phyloP scores from a whole-genome alignment of 2,797 vertebrate genomes.

The Thalassophryne amazonica region DNA sequence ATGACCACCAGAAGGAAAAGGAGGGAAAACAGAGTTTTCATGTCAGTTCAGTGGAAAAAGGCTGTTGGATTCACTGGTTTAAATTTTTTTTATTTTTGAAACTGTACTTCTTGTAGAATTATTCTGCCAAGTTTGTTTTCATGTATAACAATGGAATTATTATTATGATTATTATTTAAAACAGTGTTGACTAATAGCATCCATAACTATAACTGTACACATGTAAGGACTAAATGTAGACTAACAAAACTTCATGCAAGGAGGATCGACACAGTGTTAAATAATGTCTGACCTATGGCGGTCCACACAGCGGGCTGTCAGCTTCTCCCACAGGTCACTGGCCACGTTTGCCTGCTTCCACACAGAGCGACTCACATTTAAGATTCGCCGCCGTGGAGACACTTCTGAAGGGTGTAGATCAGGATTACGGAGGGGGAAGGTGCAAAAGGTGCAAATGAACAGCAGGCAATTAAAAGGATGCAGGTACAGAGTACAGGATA shows the following conservation, averaged over 20 bases:
- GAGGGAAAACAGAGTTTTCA: too few relatives aligned
- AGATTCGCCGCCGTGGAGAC: conserved; percentile 87
- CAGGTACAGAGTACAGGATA: neutral
- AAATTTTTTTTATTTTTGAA: too few relatives aligned
- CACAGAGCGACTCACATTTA: conserved; percentile 93
- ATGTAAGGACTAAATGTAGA: too few relatives aligned
- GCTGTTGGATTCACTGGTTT: too few relatives aligned
- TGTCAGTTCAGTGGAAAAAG: too few relatives aligned
- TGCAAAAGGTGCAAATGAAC: neutral
- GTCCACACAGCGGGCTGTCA: conserved; percentile 92
- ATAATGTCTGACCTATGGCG: conserved; percentile 79
- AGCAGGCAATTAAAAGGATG: neutral
- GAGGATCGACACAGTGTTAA: neutral
- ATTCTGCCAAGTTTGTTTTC: too few relatives aligned
- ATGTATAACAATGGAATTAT: too few relatives aligned
- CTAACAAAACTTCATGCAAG: neutral
- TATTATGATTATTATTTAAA: too few relatives aligned
- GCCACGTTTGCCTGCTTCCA: conserved; percentile 97
- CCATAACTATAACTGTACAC: too few relatives aligned
- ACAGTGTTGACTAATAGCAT: too few relatives aligned
- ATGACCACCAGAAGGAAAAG: too few relatives aligned
- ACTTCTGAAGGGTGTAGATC: conserved; percentile 74
- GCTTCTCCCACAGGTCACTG: conserved; percentile 96
- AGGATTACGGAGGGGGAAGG: neutral
- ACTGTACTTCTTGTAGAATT: too few relatives aligned